Evolutionary conservation across 2,113 vertebrate genomes (phyloP).

Genomic region (Elgaria multicarinata): DNA sequence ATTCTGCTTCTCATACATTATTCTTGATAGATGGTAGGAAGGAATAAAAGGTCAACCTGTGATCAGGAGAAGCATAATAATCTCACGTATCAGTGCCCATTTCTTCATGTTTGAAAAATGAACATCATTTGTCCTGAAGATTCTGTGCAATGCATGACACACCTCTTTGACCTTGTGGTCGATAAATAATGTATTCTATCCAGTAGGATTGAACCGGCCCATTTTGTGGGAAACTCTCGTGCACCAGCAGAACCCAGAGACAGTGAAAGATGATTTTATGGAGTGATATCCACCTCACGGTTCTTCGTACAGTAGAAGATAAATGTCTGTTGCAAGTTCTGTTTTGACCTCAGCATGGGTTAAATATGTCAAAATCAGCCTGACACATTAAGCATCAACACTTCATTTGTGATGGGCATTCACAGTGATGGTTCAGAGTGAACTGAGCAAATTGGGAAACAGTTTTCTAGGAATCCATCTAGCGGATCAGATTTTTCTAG

Average conservation of each 20-base stretch:
- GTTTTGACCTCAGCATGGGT: background rate
- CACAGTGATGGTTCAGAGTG: background rate
- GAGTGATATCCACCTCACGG: slow-evolving; percentile 16
- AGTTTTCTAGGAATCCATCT: no score
- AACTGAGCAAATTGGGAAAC: background rate
- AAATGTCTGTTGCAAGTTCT: background rate
- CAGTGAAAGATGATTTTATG: slow-evolving; percentile 60
- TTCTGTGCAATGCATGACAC: slow-evolving; percentile 55
- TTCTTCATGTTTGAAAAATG: slow-evolving; percentile 65
- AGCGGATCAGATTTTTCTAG: no score
- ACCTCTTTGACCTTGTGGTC: slow-evolving; percentile 70
- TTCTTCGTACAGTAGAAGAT: slow-evolving; percentile 37
- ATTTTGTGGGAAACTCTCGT: slow-evolving; percentile 55
- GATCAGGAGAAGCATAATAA: slow-evolving; percentile 59
- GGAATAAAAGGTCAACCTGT: slow-evolving; percentile 65
- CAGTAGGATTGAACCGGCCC: slow-evolving; percentile 53
- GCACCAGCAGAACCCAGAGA: slow-evolving; percentile 55
- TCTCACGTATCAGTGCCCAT: slow-evolving; percentile 62
- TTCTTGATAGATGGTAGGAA: slow-evolving; percentile 55
- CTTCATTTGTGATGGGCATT: background rate
- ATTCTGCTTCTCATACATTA: slow-evolving; percentile 42
- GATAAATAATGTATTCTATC: slow-evolving; percentile 73
- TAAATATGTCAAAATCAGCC: background rate
- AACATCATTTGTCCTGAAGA: slow-evolving; percentile 62
- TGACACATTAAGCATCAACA: background rate